Conservation (phyloP, 1,140 invertebrate species). For the Drosophila fuyamai region DNA sequence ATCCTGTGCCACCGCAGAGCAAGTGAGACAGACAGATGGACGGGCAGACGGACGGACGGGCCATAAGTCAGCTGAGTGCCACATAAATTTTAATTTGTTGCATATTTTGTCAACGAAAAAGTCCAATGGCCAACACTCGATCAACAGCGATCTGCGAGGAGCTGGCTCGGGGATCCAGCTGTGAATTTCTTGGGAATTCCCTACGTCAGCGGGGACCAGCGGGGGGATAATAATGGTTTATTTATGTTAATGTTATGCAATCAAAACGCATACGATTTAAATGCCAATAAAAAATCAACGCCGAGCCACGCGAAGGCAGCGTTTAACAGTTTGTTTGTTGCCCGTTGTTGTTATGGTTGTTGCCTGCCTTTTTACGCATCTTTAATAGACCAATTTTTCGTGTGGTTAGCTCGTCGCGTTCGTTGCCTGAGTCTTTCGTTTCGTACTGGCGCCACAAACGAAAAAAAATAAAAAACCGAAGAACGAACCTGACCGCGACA, state of each 20-base stretch:
- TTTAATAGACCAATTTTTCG: slow-evolving; percentile 83
- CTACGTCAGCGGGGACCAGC: slow-evolving; percentile 43
- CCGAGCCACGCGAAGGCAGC: slow-evolving; percentile 46
- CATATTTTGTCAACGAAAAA: slow-evolving; percentile 84
- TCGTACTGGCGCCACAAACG: slow-evolving; percentile 65
- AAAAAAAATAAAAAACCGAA: slow-evolving; percentile 1
- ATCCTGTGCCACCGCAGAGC: slow-evolving; percentile 53
- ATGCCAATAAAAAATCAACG: slow-evolving; percentile 84
- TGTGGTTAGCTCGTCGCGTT: slow-evolving; percentile 56
- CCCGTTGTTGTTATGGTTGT: slow-evolving; percentile 46
- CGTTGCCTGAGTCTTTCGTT: slow-evolving; percentile 78
- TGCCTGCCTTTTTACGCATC: slow-evolving; percentile 78
- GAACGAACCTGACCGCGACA: slow-evolving; percentile 47
- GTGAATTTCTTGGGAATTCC: slow-evolving; percentile 85
- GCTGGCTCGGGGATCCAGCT: slow-evolving; percentile 67
- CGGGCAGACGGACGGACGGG: neutral
- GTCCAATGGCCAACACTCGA: slow-evolving; percentile 3
- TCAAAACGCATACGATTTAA: slow-evolving; percentile 84
- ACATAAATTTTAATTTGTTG: slow-evolving; percentile 85
- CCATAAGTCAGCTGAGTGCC: slow-evolving; percentile 70
- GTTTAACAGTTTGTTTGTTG: slow-evolving; percentile 77
- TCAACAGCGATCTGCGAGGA: slow-evolving; percentile 2
- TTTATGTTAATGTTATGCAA: slow-evolving; percentile 84
- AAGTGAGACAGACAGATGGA: neutral
- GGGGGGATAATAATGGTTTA: slow-evolving; percentile 76